Evolutionary conservation across 2,113 vertebrate genomes (phyloP), one percentile per base, ranked within the genome.

Genomic region (Orycteropus afer): DNA sequence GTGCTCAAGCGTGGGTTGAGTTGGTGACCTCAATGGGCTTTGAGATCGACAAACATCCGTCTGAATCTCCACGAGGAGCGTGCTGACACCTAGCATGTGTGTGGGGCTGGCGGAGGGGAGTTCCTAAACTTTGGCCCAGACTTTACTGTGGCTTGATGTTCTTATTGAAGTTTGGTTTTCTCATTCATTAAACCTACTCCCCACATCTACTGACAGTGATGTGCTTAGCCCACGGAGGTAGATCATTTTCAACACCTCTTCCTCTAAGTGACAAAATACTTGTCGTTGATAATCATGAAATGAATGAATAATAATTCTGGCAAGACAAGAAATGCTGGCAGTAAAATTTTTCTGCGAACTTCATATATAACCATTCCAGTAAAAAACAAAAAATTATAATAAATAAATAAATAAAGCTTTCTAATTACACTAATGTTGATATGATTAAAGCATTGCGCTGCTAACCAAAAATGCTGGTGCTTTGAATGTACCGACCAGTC

Each of bases 91-190:
- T 71, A 18, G 85, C 27, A 20, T 40, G 73, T 73, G 47, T 87
- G 69, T 74, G 27, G 84, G 37, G 22, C n/a, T 42, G 22, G 25
- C n/a, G n/a, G n/a, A 25, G 2, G 7, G n/a, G 17, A 77, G 15
- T 53, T 92, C 74, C 76, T 80, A 42, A 47, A 51, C 20, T 88
- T 51, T 27, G 40, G 12, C 45, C 86, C 37, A 73, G 22, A 42
- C 7, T 82, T 76, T 6, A 14, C 40, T 79, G 49, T 67, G 11
- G 34, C 34, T 71, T 67, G 29, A 8, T 69, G 87, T 97, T 96
- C 51, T 95, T 12, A 0, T 89, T 53, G n/a, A n/a, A n/a, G n/a
- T n/a, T n/a, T n/a, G 29, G 11, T 69, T 89, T 97, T 96, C 51
- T 95, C 15, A 0, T 89, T 53, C 73, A 57, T 12, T 32, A 78